Base-by-base conservation (phyloP, 2,888 invertebrate species). In the Caenorhabditis doughertyi region DNA sequence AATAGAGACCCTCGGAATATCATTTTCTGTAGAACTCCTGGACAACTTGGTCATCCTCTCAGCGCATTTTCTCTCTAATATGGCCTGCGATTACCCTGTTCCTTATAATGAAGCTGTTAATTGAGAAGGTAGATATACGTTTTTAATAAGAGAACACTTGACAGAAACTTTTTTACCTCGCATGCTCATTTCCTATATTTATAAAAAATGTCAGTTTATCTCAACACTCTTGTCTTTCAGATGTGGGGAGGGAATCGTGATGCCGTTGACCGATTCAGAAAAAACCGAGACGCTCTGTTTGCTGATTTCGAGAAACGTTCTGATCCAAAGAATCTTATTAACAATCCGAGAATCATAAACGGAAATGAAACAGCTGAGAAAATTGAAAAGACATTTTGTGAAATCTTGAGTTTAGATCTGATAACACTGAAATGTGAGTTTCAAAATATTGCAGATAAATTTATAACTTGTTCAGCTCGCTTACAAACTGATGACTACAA, bases 401-500 rank as follows among this genome's bases (percentile, higher is more conserved):
- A 51, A 32, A 65, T 65, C 39, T 23, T 65, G 21, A 4, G 51
- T 3, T 47, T 51, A 11, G 76, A 58, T 25, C 8, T 58, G 13
- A 44, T 49, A 8, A 8, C 49, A 2, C 13, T 60, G 42, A 58
- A 55, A 27, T 25, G 47, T 60, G 16, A 56, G 23, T 35, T 55
- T 47, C 32, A 16, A 7, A 16, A 42, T 3, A 16, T 42, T 8
- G 18, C 27, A 32, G 4, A 5, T 32, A 27, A 53, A 11, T 11
- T 35, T 32, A 32, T 56, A n/a, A 32, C 1, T 16, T 32, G 1
- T 51, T 58, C 72, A 91, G 91, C 85, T 25, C 81, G 80, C 0
- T 86, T 91, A 8, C 90, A 90, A 77, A 70, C 56, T 8, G 89
- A 86, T 35, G 58, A 84, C 11, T 73, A 86, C 65, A 88, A 81